Percentiles rank a stretch among this genome's conserved stretches.
Evolutionary conservation across 2,797 vertebrate species (phyloP).

Genomic region (Micrastur ruficollis): DNA sequence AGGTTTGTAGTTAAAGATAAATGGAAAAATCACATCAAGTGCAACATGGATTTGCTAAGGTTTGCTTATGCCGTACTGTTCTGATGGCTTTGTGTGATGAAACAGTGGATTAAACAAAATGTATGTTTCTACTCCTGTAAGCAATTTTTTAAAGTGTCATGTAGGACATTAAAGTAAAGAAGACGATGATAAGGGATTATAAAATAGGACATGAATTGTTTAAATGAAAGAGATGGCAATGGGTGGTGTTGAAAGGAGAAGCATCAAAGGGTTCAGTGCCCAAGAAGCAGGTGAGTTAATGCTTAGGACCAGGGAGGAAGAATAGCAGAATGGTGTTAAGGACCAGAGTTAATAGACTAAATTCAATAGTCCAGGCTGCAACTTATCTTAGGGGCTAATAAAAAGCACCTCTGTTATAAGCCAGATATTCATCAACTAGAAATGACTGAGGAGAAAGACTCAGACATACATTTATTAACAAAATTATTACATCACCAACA

Average conservation of each 20-base stretch:
- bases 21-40: not conserved
- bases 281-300: not conserved
- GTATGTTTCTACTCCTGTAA: not conserved
- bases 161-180: not conserved
- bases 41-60: not conserved
- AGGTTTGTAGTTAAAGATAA: not conserved
- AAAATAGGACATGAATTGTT: not conserved
- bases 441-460: not conserved
- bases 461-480: not conserved
- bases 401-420: not conserved
- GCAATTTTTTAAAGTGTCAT: not conserved
- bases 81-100: not conserved
- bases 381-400: not conserved
- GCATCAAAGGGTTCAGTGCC: not conserved
- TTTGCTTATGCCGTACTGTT: not conserved
- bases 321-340: not conserved
- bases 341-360: not conserved
- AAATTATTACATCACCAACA: not conserved
- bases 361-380: not conserved
- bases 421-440: not conserved
- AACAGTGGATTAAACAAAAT: not conserved
- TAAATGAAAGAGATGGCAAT: not conserved
- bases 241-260: not conserved
- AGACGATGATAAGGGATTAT: not conserved
- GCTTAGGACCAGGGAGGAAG: not conserved